A percentile compares a stretch with the other conserved stretches of the same genome.
These are phyloP conservation scores for Ochropacha duplaris DNA, from an alignment of 2,888 invertebrate genomes.

Conservation along the genomic window DNA sequence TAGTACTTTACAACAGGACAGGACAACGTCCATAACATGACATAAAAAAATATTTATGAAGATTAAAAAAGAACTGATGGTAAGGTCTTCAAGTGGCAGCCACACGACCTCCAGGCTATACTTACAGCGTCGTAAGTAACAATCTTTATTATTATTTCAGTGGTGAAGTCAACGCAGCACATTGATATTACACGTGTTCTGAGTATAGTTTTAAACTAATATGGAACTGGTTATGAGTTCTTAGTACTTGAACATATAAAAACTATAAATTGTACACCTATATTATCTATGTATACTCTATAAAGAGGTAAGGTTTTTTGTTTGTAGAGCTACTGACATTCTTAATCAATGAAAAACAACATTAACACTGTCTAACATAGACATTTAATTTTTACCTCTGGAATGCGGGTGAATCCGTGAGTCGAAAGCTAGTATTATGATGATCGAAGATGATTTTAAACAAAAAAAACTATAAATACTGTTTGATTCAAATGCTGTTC, in stretches of 20 bases:
- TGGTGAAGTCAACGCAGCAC: background rate
- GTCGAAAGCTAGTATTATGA: too few relatives aligned
- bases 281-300: background rate
- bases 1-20: too few relatives aligned
- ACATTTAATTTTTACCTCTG: too few relatives aligned
- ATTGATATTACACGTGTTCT: background rate
- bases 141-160: constrained; percentile 1
- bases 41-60: background rate
- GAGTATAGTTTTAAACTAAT: constrained; percentile 2
- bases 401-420: too few relatives aligned
- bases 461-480: too few relatives aligned
- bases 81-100: background rate
- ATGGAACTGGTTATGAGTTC: background rate
- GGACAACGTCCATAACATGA: too few relatives aligned
- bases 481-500: too few relatives aligned
- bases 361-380: too few relatives aligned
- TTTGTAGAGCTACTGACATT: too few relatives aligned
- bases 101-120: background rate
- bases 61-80: background rate
- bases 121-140: background rate
- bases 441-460: too few relatives aligned
- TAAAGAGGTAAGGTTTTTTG: too few relatives aligned
- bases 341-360: too few relatives aligned
- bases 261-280: background rate
- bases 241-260: background rate